phyloP scores from a whole-genome alignment of 37 sponge, comb jelly and placozoan genomes.

The Ianthella basta region DNA sequence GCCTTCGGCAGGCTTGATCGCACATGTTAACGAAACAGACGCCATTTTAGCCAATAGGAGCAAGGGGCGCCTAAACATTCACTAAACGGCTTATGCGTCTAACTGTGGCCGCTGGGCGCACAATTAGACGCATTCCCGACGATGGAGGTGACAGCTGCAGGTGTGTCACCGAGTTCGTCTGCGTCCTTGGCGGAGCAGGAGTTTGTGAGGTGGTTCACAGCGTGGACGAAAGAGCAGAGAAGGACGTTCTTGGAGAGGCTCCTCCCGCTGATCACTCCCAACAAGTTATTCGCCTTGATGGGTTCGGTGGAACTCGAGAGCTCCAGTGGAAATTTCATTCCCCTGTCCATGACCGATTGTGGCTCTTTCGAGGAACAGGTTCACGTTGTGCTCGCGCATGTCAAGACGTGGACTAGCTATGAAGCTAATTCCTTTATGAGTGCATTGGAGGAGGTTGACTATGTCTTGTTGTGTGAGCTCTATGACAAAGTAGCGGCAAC shows the following conservation, averaged over 20 bases:
- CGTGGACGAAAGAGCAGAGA: constrained; percentile 23
- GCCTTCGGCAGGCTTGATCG: constrained; percentile 6
- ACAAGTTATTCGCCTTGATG: constrained; percentile 44
- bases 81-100: too few relatives aligned
- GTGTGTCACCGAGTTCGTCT: too few relatives aligned
- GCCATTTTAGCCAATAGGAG: too few relatives aligned
- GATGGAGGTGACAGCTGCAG: too few relatives aligned
- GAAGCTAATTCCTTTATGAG: constrained; percentile 33
- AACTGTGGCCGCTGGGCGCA: too few relatives aligned
- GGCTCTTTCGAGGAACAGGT: constrained; percentile 40
- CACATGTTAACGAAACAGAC: not conserved
- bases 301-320: not conserved
- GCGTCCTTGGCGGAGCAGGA: too few relatives aligned
- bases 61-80: too few relatives aligned
- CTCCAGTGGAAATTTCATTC: not conserved
- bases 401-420: constrained; percentile 34
- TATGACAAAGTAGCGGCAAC: constrained; percentile 50
- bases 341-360: not conserved
- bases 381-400: not conserved
- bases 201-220: constrained; percentile 40
- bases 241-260: constrained; percentile 40
- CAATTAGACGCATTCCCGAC: too few relatives aligned
- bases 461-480: constrained; percentile 25
- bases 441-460: constrained; percentile 48
- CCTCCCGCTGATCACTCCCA: constrained; percentile 32